phyloP scores from a whole-genome alignment of 2,113 vertebrate species.

The Acrocephalus kingi region DNA sequence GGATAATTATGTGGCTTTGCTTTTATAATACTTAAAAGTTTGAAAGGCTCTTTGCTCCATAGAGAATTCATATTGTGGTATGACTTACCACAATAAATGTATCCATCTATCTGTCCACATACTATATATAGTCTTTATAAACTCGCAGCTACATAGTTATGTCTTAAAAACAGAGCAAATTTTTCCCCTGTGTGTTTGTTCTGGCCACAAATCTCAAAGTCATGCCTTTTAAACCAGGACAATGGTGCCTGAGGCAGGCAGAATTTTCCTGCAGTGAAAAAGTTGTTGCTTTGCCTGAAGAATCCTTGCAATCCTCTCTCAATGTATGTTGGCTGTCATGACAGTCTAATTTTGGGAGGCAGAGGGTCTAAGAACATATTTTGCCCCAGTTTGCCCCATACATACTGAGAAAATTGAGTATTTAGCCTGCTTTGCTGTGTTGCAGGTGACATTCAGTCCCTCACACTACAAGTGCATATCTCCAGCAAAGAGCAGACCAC shows the following conservation, averaged over 20 bases:
- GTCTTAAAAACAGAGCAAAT: neutral
- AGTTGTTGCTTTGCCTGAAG: neutral
- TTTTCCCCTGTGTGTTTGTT: neutral
- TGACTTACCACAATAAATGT: neutral
- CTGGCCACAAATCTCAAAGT: neutral
- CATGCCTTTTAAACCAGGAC: neutral
- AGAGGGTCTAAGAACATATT: neutral
- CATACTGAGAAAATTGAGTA: neutral
- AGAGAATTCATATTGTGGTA: neutral
- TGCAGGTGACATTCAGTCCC: neutral
- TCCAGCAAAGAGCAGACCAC: neutral
- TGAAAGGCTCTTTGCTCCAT: neutral
- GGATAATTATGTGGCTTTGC: neutral
- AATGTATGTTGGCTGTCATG: neutral
- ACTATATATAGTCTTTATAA: neutral
- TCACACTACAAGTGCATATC: fast-evolving
- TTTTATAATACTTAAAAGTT: neutral
- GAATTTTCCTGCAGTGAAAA: neutral
- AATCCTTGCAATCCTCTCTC: neutral
- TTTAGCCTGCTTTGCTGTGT: neutral
- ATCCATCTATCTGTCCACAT: neutral
- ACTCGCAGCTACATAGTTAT: neutral
- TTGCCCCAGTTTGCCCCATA: fast-evolving
- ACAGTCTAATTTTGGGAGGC: neutral
- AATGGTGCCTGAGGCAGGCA: neutral